These are phyloP conservation scores for Zoanthus solanderi DNA, from an alignment of 92 coral and sea anemone species.

Conservation along the genomic window DNA sequence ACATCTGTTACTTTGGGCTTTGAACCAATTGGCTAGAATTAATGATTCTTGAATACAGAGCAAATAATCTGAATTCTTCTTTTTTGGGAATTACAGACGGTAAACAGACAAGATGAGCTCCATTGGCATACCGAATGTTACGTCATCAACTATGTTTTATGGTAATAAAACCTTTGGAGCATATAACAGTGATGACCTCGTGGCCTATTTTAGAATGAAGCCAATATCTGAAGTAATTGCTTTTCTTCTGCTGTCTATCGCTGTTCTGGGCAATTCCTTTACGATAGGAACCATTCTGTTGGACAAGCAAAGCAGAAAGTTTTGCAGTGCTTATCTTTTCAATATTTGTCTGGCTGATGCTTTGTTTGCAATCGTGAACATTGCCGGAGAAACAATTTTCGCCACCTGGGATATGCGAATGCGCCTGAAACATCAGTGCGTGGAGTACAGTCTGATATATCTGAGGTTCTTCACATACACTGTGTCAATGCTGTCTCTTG, in stretches of 20 bases:
- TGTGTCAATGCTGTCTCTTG: slow-evolving; percentile 38
- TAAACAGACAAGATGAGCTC: slow-evolving; percentile 1
- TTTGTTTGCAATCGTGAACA: slow-evolving; percentile 16
- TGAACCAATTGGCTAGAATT: too few relatives aligned
- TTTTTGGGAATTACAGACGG: not conserved
- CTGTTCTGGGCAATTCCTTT: slow-evolving; percentile 25
- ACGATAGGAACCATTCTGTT: slow-evolving; percentile 33
- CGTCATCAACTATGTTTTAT: not conserved
- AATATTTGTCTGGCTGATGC: slow-evolving; percentile 42
- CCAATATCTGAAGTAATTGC: slow-evolving; percentile 15
- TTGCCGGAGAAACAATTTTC: slow-evolving; percentile 13
- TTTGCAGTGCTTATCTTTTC: slow-evolving; percentile 46
- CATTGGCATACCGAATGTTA: not conserved
- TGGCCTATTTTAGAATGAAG: not conserved
- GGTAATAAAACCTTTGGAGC: not conserved
- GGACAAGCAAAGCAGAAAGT: slow-evolving; percentile 38
- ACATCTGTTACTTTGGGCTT: too few relatives aligned
- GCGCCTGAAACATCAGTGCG: not conserved
- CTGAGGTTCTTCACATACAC: slow-evolving; percentile 15
- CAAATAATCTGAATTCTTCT: not conserved
- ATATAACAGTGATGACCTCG: not conserved
- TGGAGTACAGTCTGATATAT: not conserved
- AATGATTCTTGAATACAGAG: too few relatives aligned
- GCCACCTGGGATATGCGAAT: slow-evolving; percentile 2
- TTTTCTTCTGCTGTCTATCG: slow-evolving; percentile 29